Evolutionary conservation across 2,888 invertebrate species (phyloP).

Genomic region (Ceratothoa steindachneri): DNA sequence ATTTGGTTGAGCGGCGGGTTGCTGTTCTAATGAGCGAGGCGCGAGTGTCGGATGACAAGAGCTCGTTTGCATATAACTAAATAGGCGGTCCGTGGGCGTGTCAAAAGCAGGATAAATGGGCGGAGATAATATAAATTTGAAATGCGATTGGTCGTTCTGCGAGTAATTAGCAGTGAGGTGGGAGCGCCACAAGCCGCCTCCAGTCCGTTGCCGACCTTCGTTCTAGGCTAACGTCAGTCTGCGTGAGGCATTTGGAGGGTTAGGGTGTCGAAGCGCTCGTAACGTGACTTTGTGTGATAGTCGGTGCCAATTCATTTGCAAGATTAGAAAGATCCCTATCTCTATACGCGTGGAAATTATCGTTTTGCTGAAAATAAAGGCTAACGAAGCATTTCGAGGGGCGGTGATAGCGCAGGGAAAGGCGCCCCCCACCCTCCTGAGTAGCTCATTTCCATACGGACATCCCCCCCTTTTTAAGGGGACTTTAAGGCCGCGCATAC

Average conservation of each 20-base stretch:
- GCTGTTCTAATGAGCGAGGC: constrained; percentile 41
- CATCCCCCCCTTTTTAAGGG: constrained; percentile 41
- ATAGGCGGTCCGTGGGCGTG: constrained; percentile 39
- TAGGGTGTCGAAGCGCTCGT: constrained; percentile 26
- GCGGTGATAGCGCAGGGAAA: constrained; percentile 37
- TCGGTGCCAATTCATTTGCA: not conserved
- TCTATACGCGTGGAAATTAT: not conserved
- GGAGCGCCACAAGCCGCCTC: constrained; percentile 38
- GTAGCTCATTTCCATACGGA: constrained; percentile 46
- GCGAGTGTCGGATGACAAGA: constrained; percentile 42
- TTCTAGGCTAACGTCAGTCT: constrained; percentile 37
- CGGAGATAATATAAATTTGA: constrained; percentile 32
- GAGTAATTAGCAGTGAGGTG: constrained; percentile 44
- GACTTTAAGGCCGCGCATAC: constrained; percentile 38
- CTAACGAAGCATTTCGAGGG: constrained; percentile 28
- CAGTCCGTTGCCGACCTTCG: constrained; percentile 43
- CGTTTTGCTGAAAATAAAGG: not conserved
- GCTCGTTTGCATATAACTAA: constrained; percentile 45
- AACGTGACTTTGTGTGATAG: constrained; percentile 12
- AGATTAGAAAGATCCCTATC: not conserved
- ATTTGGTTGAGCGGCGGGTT: constrained; percentile 32
- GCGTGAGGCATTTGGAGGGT: constrained; percentile 35
- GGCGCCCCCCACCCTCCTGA: constrained; percentile 32
- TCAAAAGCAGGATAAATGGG: constrained; percentile 17
- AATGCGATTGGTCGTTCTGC: constrained; percentile 38